These are phyloP conservation scores for Tauraco erythrolophus DNA, from an alignment of 2,113 vertebrate species.

Conservation along the genomic window DNA sequence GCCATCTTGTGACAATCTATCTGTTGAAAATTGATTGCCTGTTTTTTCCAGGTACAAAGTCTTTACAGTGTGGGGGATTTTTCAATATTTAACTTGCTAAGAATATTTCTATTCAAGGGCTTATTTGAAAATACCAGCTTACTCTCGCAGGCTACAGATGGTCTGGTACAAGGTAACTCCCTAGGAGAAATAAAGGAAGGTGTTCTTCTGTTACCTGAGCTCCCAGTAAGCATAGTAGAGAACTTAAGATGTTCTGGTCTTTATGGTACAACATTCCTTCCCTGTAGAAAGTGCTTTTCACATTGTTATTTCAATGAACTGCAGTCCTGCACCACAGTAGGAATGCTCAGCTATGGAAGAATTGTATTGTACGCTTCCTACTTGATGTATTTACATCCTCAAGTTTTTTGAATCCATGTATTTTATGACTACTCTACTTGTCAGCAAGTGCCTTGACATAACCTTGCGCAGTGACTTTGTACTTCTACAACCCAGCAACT, in stretches of 20 bases:
- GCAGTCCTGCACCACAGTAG: background rate
- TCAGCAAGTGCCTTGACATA: background rate
- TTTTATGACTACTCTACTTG: background rate
- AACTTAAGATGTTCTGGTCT: background rate
- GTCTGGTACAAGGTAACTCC: background rate
- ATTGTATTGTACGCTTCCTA: background rate
- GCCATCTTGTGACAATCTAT: slow-evolving; percentile 9
- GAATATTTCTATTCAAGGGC: background rate
- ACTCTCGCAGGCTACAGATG: background rate
- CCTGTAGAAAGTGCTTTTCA: background rate
- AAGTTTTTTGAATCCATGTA: background rate
- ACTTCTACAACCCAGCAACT: background rate
- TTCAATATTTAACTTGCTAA: background rate
- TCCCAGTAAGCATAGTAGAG: slow-evolving; percentile 16
- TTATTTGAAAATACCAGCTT: background rate
- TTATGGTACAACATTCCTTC: background rate
- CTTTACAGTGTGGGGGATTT: background rate
- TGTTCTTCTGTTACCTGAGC: slow-evolving; percentile 67
- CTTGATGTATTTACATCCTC: background rate
- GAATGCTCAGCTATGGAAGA: background rate
- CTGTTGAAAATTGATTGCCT: background rate
- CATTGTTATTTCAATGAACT: background rate
- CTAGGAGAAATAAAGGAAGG: slow-evolving; percentile 61
- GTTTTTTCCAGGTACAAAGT: background rate
- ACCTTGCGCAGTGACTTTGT: background rate